Evolutionary conservation across 2,113 vertebrate species (phyloP), one percentile per base, ranked within the genome.

Genomic region (Galbula dea): DNA sequence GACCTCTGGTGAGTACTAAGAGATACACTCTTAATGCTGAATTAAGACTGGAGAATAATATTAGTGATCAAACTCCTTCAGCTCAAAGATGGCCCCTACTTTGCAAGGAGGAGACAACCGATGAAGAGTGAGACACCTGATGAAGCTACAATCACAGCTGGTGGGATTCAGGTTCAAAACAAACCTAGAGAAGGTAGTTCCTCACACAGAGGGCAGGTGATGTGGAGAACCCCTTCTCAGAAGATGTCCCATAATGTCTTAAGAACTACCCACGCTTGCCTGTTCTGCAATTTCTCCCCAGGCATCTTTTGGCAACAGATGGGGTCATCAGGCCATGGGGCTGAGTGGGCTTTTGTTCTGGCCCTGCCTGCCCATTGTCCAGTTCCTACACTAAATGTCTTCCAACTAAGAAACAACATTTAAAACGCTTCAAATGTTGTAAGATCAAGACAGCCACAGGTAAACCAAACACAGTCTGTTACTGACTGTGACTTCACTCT

Each of bases 281-380:
- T 62, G n/a, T 71, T 69, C 80, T 77, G 68, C 23, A 26, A 15
- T 13, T 86, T 24, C 22, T 83, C 29, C 16, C 23, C 34, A 67
- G 23, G 22, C 30, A 49, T 5, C 34, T 78, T 74, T 41, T 63
- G 37, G 57, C 30, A 55, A 69, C 17, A 84, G 45, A n/a, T 5
- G 15, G 6, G n/a, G n/a, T n/a, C 8, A 12, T 45, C 58, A 79
- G 32, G 16, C 14, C 54, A 37, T 32, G 0, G 0, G 52, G 17
- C 26, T 46, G 39, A 10, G 21, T 23, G 24, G 26, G 23, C 5
- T 85, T 83, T 61, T 93, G 15, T 45, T 85, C 58, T 26, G 39
- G 12, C 13, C 39, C 21, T 37, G 24, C 37, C 62, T 48, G n/a
- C 39, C 49, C 91, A 37, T 18, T 54, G 24, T 23, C 23, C 16